phyloP scores from a whole-genome alignment of 2,113 vertebrate species.

The Solenodon paradoxus region DNA sequence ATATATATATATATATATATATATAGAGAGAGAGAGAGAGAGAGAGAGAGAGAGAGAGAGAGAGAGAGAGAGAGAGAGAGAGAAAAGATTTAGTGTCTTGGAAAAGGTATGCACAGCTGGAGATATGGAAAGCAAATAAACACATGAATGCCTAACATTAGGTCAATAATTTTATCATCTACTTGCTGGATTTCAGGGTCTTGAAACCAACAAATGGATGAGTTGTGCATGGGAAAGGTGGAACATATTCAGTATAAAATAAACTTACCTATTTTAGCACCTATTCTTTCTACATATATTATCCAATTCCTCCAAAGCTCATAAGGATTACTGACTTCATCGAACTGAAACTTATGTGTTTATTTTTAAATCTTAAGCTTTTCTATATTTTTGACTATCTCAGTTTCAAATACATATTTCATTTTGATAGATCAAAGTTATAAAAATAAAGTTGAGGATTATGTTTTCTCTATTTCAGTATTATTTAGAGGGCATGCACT shows the following conservation, averaged over 20 bases:
- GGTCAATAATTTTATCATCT: neutral
- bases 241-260: neutral
- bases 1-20: too few relatives aligned
- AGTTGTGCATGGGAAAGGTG: neutral
- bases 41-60: too few relatives aligned
- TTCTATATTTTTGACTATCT: neutral
- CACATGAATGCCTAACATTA: neutral
- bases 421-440: neutral
- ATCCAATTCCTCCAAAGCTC: neutral
- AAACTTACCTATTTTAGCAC: neutral
- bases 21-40: too few relatives aligned
- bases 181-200: neutral
- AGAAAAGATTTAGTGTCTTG: neutral
- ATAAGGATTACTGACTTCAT: neutral
- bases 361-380: neutral
- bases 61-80: too few relatives aligned
- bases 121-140: neutral
- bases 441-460: neutral
- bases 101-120: neutral
- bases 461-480: neutral
- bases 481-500: slow-evolving; percentile 20
- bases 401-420: neutral
- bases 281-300: neutral
- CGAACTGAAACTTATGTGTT: neutral
- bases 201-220: neutral